Evolutionary conservation across 2,888 invertebrate species (phyloP).

Genomic region (Pediacus dermestoides): DNA sequence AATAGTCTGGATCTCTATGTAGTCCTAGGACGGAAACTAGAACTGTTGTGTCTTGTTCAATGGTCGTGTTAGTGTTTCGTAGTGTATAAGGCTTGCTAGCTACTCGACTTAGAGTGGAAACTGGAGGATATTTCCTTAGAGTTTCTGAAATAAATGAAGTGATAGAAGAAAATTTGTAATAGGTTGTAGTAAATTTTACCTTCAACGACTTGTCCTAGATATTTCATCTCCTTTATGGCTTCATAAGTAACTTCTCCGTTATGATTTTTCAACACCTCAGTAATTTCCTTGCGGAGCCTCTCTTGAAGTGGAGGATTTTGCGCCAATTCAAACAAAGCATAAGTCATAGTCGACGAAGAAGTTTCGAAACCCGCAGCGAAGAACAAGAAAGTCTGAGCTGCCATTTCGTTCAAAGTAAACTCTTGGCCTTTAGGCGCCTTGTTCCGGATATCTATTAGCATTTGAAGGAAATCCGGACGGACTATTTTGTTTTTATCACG

Average conservation of each 20-base stretch:
- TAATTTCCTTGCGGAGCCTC: constrained; percentile 39
- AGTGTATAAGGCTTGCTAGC: constrained; percentile 34
- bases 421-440: constrained; percentile 12
- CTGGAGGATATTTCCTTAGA: constrained; percentile 41
- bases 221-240: constrained; percentile 48
- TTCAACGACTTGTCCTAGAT: constrained; percentile 43
- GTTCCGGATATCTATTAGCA: constrained; percentile 31
- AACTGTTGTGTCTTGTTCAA: constrained; percentile 39
- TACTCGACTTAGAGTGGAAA: constrained; percentile 27
- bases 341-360: constrained; percentile 49
- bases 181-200: constrained; percentile 19
- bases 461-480: constrained; percentile 33
- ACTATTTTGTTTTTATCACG: constrained; percentile 30
- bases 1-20: constrained; percentile 41
- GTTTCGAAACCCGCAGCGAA: constrained; percentile 20
- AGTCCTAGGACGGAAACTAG: constrained; percentile 35
- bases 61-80: constrained; percentile 34
- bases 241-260: constrained; percentile 47
- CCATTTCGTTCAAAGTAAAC: constrained; percentile 35
- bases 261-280: constrained; percentile 35
- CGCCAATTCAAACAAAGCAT: constrained; percentile 55
- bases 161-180: constrained; percentile 1
- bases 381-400: constrained; percentile 48
- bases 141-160: constrained; percentile 39
- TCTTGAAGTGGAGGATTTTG: constrained; percentile 46